These are phyloP conservation scores for Gonioctena quinquepunctata DNA, from an alignment of 1,140 invertebrate species.

Conservation along the genomic window DNA sequence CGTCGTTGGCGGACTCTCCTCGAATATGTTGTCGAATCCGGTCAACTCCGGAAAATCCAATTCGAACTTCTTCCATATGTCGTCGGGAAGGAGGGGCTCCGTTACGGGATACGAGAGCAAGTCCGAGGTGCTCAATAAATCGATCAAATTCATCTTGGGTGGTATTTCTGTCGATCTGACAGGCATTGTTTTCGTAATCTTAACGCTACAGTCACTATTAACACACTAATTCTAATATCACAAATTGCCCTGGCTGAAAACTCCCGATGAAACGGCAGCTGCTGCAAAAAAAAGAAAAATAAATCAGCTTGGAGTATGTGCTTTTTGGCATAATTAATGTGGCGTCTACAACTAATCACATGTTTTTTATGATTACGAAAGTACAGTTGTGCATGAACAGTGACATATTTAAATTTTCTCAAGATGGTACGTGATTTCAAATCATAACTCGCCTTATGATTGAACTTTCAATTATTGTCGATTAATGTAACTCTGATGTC, in stretches of 20 bases:
- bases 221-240: slow-evolving; percentile 52
- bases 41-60: slow-evolving; percentile 30
- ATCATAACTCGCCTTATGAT: too few relatives aligned
- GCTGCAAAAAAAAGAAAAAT: slow-evolving; percentile 45
- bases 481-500: too few relatives aligned
- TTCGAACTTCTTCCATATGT: slow-evolving; percentile 52
- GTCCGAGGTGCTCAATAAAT: not conserved
- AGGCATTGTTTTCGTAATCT: slow-evolving; percentile 14
- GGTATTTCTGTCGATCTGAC: not conserved
- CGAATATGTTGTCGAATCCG: slow-evolving; percentile 20
- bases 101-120: not conserved
- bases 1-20: slow-evolving; percentile 13
- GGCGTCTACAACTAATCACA: too few relatives aligned
- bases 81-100: slow-evolving; percentile 33
- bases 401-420: too few relatives aligned
- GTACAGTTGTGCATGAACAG: too few relatives aligned
- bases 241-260: slow-evolving; percentile 49
- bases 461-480: too few relatives aligned
- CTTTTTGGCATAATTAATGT: too few relatives aligned
- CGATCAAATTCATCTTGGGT: not conserved
- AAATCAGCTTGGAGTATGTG: not conserved
- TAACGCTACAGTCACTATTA: slow-evolving; percentile 6
- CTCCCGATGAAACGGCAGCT: slow-evolving; percentile 48
- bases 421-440: too few relatives aligned
- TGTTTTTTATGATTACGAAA: too few relatives aligned